These are phyloP conservation scores for Urechis unicinctus DNA, from an alignment of 2,888 invertebrate genomes.

Conservation along the genomic window DNA sequence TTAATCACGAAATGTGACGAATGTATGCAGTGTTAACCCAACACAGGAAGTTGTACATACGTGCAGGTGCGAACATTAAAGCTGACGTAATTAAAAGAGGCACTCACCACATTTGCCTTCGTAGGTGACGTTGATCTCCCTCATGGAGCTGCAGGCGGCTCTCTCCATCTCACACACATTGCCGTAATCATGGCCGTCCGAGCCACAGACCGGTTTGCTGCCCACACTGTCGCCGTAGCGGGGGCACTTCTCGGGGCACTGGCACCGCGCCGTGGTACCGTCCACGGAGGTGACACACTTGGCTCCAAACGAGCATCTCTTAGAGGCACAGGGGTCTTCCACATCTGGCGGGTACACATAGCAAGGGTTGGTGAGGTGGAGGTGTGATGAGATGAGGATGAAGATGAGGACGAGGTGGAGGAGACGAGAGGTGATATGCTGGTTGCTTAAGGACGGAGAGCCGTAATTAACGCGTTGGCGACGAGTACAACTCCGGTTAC, in stretches of 20 bases:
- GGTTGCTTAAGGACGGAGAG: background rate
- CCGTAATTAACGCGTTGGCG: too few species aligned
- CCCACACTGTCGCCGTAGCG: slow-evolving; percentile 77
- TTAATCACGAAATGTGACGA: too few species aligned
- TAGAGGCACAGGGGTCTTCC: slow-evolving; percentile 66
- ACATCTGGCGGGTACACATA: slow-evolving; percentile 56
- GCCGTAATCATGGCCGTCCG: slow-evolving; percentile 52
- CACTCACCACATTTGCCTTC: slow-evolving; percentile 54
- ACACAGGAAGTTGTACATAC: too few species aligned
- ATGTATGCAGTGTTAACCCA: too few species aligned
- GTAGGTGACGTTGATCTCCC: slow-evolving; percentile 50
- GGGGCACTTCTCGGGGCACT: slow-evolving; percentile 72
- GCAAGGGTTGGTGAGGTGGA: slow-evolving; percentile 1
- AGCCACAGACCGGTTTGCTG: slow-evolving; percentile 72
- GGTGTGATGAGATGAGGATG: background rate
- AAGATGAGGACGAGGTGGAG: background rate
- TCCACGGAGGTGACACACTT: slow-evolving; percentile 62
- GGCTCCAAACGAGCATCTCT: slow-evolving; percentile 65
- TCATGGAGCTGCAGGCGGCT: slow-evolving; percentile 49
- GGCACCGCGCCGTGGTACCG: slow-evolving; percentile 68
- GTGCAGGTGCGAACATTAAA: too few species aligned
- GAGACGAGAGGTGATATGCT: background rate
- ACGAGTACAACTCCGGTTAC: too few species aligned
- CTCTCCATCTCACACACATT: slow-evolving; percentile 49
- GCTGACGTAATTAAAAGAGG: background rate